A percentile compares a stretch with the other conserved stretches of the same genome.
Evolutionary conservation across 2,888 invertebrate genomes (phyloP).

Genomic region (Pheosia tremula): DNA sequence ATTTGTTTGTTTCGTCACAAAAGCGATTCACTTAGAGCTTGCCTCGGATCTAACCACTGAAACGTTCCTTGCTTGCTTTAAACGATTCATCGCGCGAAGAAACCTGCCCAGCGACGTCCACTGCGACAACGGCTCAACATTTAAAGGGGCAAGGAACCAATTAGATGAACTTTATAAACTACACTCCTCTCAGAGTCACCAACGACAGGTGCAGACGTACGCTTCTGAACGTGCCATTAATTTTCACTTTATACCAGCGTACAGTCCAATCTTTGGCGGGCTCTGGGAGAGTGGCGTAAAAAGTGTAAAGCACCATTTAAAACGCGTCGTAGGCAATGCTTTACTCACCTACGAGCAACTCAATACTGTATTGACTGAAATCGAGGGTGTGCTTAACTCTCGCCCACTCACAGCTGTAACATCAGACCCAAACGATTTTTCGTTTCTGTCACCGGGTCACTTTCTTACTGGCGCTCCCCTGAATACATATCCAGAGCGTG

Average conservation of each 20-base stretch:
- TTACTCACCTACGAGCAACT: background rate
- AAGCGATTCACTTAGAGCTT: conserved; percentile 5
- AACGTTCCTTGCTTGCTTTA: background rate
- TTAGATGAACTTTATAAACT: no score
- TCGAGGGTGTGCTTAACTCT: background rate
- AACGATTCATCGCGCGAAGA: background rate
- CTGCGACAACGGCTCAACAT: background rate
- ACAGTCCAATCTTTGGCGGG: background rate
- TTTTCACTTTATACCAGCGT: background rate
- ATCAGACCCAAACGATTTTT: background rate
- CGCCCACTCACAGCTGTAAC: background rate
- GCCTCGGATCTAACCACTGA: conserved; percentile 7
- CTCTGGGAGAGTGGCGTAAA: background rate
- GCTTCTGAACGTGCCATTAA: background rate
- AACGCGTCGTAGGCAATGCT: background rate
- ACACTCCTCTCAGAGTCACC: background rate
- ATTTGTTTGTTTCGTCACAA: background rate
- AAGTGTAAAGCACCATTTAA: background rate
- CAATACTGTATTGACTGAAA: no score
- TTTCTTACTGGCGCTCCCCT: background rate
- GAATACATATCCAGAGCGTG: background rate
- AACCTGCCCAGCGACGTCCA: background rate
- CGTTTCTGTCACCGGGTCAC: background rate
- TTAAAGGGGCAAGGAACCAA: background rate
- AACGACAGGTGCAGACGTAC: background rate